phyloP scores from a whole-genome alignment of 2,113 vertebrate species.

The Syngnathus floridae region DNA sequence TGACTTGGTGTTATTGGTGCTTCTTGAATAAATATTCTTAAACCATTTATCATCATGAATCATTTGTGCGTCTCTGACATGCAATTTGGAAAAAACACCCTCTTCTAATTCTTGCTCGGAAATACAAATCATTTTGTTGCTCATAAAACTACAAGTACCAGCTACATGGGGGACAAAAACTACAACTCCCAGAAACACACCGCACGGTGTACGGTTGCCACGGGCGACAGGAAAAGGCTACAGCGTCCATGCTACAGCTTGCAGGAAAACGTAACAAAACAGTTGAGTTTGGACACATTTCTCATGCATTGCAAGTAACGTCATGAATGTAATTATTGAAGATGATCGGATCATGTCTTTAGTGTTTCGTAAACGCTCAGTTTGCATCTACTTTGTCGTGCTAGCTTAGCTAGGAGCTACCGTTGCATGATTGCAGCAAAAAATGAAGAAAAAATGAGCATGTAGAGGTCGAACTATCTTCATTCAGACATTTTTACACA shows the following conservation, averaged over 20 bases:
- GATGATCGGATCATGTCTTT: rapidly evolving
- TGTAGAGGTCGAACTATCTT: not conserved
- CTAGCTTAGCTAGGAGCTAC: slow-evolving; percentile 39
- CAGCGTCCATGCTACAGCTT: not conserved
- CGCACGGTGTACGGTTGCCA: slow-evolving; percentile 60
- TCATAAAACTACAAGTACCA: not conserved
- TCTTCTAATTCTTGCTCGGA: not conserved
- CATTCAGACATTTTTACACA: not conserved
- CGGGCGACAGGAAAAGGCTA: slow-evolving; percentile 59
- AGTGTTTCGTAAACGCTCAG: too few species aligned
- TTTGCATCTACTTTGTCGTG: not conserved
- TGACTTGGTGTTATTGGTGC: slow-evolving; percentile 5
- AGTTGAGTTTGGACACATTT: not conserved
- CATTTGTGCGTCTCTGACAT: too few species aligned
- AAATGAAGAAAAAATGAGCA: not conserved
- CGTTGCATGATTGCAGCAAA: not conserved
- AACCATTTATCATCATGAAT: not conserved
- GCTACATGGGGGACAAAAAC: slow-evolving; percentile 22
- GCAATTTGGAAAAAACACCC: too few species aligned
- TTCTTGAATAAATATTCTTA: slow-evolving; percentile 32
- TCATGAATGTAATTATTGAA: too few species aligned
- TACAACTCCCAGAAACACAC: slow-evolving; percentile 46
- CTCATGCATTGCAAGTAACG: too few species aligned
- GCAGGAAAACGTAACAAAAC: not conserved
- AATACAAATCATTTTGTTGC: not conserved